Evolutionary conservation across 2,888 invertebrate genomes (phyloP), one percentile per base, ranked within the genome.

Genomic region (Campoplex capitator): DNA sequence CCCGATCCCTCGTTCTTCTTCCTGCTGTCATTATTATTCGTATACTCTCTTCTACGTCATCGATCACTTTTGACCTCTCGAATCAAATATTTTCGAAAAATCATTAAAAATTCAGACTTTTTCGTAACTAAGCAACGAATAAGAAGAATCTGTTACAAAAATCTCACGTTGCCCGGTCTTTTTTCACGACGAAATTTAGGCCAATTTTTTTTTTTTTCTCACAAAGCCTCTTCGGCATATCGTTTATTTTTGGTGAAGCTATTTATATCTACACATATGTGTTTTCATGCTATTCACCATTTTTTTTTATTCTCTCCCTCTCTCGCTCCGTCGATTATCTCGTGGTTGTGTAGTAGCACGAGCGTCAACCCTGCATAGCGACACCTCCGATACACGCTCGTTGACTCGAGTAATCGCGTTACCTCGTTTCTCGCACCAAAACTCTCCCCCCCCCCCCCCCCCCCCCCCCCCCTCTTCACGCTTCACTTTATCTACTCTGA

Each of bases 381-480:
- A 71, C 77, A 70, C 76, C 71, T 51, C 54, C 76, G 54, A 86
- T 77, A 86, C 80, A 86, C 80, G 86, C 86, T 86, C 86, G 86
- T 84, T 86, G 86, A 86, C 86, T 86, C 86, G 86, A 68, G 80
- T 86, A 86, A 86, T 86, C 86, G 86, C 83, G 86, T 86, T 86
- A 84, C 58, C 73, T 54, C 79, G 45, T 68, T 23, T 84, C 78
- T 76, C 83, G 79, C 84, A 58, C 80, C 87, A 83, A 80, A 85
- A 42, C 54, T 32, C 54, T 28, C 8, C 32, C 68, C 54, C 16
- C 35, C 0, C 42, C 8, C 42, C 8, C 32, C 68, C 54, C 16
- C 35, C 0, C 42, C 8, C 32, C 68, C 54, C 23, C 35, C 74
- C 35, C 65, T 51, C 80, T 65, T 67, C 62, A 75, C 67, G 84